phyloP scores from a whole-genome alignment of 2,113 vertebrate genomes.

The Tursiops truncatus region DNA sequence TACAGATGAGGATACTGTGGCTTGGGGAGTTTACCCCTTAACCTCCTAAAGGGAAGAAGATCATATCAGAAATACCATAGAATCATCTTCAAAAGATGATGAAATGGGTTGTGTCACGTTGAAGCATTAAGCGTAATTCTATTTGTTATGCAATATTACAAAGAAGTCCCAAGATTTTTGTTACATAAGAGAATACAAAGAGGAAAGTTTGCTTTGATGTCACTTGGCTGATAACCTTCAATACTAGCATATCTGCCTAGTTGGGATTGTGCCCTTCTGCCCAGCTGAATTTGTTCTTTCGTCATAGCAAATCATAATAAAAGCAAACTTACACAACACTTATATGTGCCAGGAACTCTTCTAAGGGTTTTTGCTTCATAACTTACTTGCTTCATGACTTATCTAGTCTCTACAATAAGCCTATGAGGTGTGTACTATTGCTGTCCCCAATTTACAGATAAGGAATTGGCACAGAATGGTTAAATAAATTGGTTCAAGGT shows the following conservation, averaged over 20 bases:
- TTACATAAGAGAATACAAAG: slow-evolving; percentile 13
- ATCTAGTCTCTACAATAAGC: background rate
- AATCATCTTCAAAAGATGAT: slow-evolving; percentile 5
- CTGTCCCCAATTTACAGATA: background rate
- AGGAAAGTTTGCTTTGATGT: background rate
- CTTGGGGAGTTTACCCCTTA: background rate
- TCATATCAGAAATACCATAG: background rate
- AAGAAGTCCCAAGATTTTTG: background rate
- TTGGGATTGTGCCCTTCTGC: background rate
- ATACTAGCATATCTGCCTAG: background rate
- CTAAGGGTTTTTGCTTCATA: background rate
- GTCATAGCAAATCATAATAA: background rate
- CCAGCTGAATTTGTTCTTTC: background rate
- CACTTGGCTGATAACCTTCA: background rate
- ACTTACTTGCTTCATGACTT: background rate
- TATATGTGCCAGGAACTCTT: background rate
- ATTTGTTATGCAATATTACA: background rate
- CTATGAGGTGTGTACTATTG: background rate
- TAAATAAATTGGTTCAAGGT: background rate
- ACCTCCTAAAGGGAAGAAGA: slow-evolving; percentile 10
- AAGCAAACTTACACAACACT: background rate
- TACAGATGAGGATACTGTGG: background rate
- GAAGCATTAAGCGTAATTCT: background rate
- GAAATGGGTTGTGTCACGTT: background rate
- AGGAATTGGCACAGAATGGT: background rate